Base-by-base conservation (phyloP, 2,113 vertebrate genomes). In the Zosterops borbonicus region DNA sequence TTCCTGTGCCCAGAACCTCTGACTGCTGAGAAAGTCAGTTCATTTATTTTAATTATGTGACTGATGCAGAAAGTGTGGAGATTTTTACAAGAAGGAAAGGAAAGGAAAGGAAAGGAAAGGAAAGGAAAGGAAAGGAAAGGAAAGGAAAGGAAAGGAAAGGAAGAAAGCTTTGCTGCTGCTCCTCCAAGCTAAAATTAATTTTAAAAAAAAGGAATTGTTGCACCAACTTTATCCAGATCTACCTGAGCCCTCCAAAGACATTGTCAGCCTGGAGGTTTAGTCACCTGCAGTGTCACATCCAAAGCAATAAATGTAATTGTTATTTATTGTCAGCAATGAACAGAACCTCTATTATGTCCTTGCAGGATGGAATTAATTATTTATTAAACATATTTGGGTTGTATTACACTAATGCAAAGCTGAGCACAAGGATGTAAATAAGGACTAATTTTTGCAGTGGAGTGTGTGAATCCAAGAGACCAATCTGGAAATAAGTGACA, bases 31-130 rank as follows among this genome's bases (percentile, higher is more conserved):
- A 41, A 71, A 87, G 6, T 8, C 46, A 46, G 46, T 46, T 46
- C 9, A 46, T 46, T 46, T 46, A 46, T 9, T 20, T 46, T 46
- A 52, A 13, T 35, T 5, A 10, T 0, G 0, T 9, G 62, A 62
- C 8, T 29, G 56, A 49, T 7, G 31, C 42, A 65, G 18, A 42
- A 9, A 10, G 5, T 0, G 37, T 11, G 59, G 7, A 23, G 11
- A 27, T 16, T 25, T 53, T 29, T 53, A 28, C 52, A 7, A 27
- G 23, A 24, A 24, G 7, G 17, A 44, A 16, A 19, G 20, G 21
- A 23, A 12, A 24, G 47, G 39, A 49, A 11, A 13, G 20, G 37
- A 37, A 49, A 13, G 6, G 47, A 49, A 23, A 12, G 46, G 37
- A 37, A 46, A 21, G 21, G 46, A 47, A 22, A 22, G 21, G 46